phyloP scores from a whole-genome alignment of 2,797 vertebrate genomes.

The Argyrosomus regius region DNA sequence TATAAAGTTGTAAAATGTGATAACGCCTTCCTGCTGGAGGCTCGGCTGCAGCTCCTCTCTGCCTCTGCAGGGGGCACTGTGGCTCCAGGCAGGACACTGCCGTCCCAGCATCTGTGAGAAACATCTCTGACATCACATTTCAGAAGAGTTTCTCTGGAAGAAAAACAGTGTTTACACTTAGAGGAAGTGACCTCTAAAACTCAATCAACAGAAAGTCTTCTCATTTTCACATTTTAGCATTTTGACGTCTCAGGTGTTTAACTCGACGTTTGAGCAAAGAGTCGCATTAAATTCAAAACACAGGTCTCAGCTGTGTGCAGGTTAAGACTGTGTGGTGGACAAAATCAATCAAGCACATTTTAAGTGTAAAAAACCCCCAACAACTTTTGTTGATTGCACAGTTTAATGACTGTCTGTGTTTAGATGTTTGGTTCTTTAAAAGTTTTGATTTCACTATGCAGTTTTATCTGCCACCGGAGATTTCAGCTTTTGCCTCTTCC shows the following conservation, averaged over 20 bases:
- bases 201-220: not conserved
- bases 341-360: no score
- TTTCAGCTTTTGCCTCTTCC: no score
- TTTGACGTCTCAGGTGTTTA: not conserved
- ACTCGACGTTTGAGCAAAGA: not conserved
- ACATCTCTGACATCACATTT: slow-evolving; percentile 7
- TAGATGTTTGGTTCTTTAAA: no score
- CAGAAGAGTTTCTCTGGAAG: not conserved
- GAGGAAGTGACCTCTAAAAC: slow-evolving; percentile 26
- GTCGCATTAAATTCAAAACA: not conserved
- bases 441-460: no score
- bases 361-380: no score
- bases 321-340: not conserved
- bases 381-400: no score
- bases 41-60: slow-evolving; percentile 1
- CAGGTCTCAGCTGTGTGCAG: not conserved
- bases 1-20: not conserved
- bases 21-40: not conserved
- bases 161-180: slow-evolving; percentile 15
- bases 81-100: slow-evolving; percentile 47
- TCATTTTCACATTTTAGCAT: not conserved
- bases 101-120: not conserved
- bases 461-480: no score
- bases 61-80: slow-evolving; percentile 69
- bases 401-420: no score